Evolutionary conservation across 2,797 vertebrate species (phyloP), one percentile per base, ranked within the genome.

Genomic region (Anniella stebbinsi): DNA sequence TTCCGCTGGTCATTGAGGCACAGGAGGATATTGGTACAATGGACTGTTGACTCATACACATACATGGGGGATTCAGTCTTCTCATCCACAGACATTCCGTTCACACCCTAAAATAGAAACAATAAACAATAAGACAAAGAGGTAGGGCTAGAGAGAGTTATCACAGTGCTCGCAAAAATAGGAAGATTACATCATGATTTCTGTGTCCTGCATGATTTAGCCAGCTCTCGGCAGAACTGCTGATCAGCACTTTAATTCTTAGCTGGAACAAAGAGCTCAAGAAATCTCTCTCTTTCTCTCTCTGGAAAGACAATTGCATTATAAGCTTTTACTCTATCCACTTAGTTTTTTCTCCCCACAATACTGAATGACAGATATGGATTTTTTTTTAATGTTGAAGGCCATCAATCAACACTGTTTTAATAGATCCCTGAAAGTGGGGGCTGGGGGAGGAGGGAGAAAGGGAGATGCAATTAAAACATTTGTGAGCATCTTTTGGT

Each of bases 11-110:
- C 99, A 97, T 99, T 99, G 97, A 99, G 98, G 98, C 98, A 98
- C 98, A 99, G 98, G 98, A 99, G 98, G 98, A 99, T 99, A 97
- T 99, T 99, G 98, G 98, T 98, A 98, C 99, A 99, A 98, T 99
- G 99, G 97, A 99, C 99, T 93, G 99, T 99, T 97, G 99, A 99
- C 98, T 99, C 99, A 99, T 99, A 99, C 97, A 99, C 99, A 97
- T 99, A 99, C 98, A 99, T 99, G 98, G 99, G 98, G 98, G 98
- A 99, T 98, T 98, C 99, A 98, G 98, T 98, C 98, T 99, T 99
- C 98, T 99, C 99, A 99, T 99, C 98, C 98, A 99, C 98, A 98
- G 99, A 99, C 99, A 99, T 99, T 98, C 99, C 99, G 99, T 99
- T 99, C 98, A 98, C 98, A 98, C 98, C 98, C 99, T 99, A 97